phyloP scores from a whole-genome alignment of 2,888 invertebrate genomes.

The Drosophila meridiana region DNA sequence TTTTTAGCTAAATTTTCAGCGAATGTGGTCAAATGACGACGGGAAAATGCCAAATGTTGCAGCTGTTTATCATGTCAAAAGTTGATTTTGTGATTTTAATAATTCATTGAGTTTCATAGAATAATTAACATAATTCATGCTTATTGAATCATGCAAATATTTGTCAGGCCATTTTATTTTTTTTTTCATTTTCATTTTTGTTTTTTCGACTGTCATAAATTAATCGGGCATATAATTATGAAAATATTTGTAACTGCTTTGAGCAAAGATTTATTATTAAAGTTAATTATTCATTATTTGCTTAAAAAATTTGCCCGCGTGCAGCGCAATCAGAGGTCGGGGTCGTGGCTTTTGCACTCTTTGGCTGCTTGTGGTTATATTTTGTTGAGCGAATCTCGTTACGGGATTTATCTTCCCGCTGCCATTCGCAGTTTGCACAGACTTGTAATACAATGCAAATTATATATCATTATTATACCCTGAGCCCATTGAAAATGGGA shows the following conservation, averaged over 20 bases:
- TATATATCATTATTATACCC: neutral
- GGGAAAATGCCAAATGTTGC: constrained; percentile 36
- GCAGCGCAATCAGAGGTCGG: constrained; percentile 17
- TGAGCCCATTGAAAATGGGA: no score
- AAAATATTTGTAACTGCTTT: constrained; percentile 4
- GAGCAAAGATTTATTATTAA: constrained; percentile 2
- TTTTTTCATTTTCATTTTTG: neutral
- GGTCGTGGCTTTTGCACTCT: constrained; percentile 1
- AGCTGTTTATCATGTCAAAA: constrained; percentile 7
- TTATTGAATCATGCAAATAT: constrained; percentile 16
- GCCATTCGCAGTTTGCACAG: constrained; percentile 38
- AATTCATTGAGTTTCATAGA: constrained; percentile 13
- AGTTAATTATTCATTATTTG: neutral
- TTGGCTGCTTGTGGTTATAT: constrained; percentile 1
- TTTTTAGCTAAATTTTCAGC: constrained; percentile 37
- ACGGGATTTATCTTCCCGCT: constrained; percentile 31
- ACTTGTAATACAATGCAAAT: constrained; percentile 19
- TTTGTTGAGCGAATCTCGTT: constrained; percentile 2
- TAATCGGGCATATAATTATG: constrained; percentile 5
- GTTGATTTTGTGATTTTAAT: constrained; percentile 3
- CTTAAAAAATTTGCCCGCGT: neutral
- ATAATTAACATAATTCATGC: constrained; percentile 11
- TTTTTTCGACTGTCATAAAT: neutral
- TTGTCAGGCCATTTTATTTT: neutral
- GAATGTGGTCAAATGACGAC: constrained; percentile 42